Base-by-base conservation (phyloP, 2,797 vertebrate species). In the Pangasius mekongensis region DNA sequence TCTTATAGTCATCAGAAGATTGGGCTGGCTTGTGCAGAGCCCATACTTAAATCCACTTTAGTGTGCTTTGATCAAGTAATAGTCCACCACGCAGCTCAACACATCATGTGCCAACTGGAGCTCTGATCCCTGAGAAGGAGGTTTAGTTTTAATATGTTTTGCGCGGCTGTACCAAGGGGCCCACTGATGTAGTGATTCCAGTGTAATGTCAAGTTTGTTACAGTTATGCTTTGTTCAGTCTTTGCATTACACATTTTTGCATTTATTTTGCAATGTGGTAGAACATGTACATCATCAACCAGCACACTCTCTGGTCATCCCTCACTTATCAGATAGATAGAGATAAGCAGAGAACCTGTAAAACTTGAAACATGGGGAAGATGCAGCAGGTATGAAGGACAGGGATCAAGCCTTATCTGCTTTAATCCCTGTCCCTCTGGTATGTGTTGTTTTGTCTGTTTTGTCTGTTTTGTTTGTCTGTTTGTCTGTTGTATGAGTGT, bases 41-140 rank as follows among this genome's bases (percentile, higher is more conserved):
- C 76, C 85, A 87, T 83, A 84, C 78, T 93, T 82, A 92, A 94
- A 95, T 94, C 94, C 93, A 93, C 89, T 94, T 92, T 92, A 94
- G 90, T 8, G 9, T 10, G 87, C 95, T 95, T 96, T 95, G 95
- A 95, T 95, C 95, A 93, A 84, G 87, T 87, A 90, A 91, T 94
- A 94, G 92, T 93, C 93, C 91, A 64, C 39, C 1, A 58, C 11
- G 88, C 87, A 82, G 77, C 73, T 20, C 43, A 69, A 83, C 56
- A 69, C 54, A 86, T 85, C 87, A 91, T 90, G 90, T 89, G 90
- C 90, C 30, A 81, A 86, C 85, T 84, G 60, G 82, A 83, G 80
- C 64, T 83, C 87, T 89, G 66, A 85, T 71, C 36, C 78, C 56
- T 24, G 78, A 27, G 62, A 80, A 85, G 64, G 76, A 85, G 77